Evolutionary conservation across 2,888 invertebrate genomes (phyloP).

Genomic region (Desoria tigrina): DNA sequence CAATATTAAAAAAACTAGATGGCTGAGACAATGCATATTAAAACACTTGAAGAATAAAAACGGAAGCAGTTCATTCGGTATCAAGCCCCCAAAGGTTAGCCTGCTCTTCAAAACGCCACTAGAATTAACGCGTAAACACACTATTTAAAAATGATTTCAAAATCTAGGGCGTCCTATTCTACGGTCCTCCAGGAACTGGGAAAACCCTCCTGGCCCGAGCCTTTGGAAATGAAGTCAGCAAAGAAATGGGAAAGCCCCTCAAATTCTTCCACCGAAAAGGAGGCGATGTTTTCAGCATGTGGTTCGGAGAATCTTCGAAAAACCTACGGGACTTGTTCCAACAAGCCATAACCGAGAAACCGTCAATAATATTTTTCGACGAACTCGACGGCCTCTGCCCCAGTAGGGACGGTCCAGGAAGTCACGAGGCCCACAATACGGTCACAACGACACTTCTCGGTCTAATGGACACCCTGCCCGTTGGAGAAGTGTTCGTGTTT

Average conservation of each 20-base stretch:
- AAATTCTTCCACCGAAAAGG: slow-evolving; percentile 92
- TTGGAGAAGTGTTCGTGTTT: slow-evolving; percentile 82
- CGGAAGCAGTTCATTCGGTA: neutral
- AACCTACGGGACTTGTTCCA: slow-evolving; percentile 84
- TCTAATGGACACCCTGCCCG: slow-evolving; percentile 85
- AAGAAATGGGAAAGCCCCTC: slow-evolving; percentile 54
- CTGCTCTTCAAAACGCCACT: slow-evolving; percentile 19
- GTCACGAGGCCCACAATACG: slow-evolving; percentile 84
- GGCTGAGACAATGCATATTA: neutral
- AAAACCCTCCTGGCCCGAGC: slow-evolving; percentile 33
- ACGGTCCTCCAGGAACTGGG: slow-evolving; percentile 36
- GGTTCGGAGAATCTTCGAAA: slow-evolving; percentile 91
- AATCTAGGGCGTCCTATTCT: slow-evolving; percentile 28
- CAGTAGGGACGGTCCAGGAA: slow-evolving; percentile 14
- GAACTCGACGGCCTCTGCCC: slow-evolving; percentile 90
- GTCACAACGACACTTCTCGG: slow-evolving; percentile 87
- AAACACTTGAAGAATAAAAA: neutral
- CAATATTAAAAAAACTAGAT: neutral
- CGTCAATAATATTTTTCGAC: slow-evolving; percentile 90
- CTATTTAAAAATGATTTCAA: neutral
- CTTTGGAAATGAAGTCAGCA: slow-evolving; percentile 20
- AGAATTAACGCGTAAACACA: slow-evolving; percentile 14
- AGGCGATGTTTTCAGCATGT: slow-evolving; percentile 87
- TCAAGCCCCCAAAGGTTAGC: neutral
- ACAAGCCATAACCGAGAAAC: slow-evolving; percentile 69